phyloP scores from a whole-genome alignment of 2,113 vertebrate species.

The Ornithorhynchus anatinus region DNA sequence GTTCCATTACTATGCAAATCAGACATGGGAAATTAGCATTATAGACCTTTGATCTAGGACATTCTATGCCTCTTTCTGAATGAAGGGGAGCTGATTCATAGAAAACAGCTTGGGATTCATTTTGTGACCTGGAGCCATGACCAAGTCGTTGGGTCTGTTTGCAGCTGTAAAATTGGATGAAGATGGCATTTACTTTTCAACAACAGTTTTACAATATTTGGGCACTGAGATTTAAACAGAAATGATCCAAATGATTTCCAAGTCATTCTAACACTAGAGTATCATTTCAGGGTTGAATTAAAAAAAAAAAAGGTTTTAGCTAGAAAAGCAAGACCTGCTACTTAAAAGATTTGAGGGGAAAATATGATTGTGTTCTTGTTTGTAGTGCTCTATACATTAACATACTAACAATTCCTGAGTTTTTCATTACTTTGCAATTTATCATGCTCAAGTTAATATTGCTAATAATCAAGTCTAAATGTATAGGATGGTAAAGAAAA shows the following conservation, averaged over 20 bases:
- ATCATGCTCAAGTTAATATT: not conserved
- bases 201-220: no score
- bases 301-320: no score
- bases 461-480: not conserved
- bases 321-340: not conserved
- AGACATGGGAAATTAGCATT: constrained; percentile 3
- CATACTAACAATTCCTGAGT: not conserved
- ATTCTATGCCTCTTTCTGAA: constrained; percentile 27
- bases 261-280: no score
- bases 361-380: not conserved
- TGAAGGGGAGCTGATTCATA: constrained; percentile 9
- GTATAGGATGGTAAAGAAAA: not conserved
- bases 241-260: no score
- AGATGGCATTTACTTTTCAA: constrained; percentile 31
- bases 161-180: constrained; percentile 40
- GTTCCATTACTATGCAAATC: not conserved
- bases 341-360: not conserved
- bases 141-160: constrained; percentile 16
- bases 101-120: constrained; percentile 16
- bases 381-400: not conserved
- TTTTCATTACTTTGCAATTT: not conserved
- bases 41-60: not conserved
- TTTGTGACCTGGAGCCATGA: constrained; percentile 26
- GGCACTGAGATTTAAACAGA: no score
- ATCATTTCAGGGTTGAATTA: no score